phyloP scores from a whole-genome alignment of 2,888 invertebrate genomes.

The Ectemnius lituratus region DNA sequence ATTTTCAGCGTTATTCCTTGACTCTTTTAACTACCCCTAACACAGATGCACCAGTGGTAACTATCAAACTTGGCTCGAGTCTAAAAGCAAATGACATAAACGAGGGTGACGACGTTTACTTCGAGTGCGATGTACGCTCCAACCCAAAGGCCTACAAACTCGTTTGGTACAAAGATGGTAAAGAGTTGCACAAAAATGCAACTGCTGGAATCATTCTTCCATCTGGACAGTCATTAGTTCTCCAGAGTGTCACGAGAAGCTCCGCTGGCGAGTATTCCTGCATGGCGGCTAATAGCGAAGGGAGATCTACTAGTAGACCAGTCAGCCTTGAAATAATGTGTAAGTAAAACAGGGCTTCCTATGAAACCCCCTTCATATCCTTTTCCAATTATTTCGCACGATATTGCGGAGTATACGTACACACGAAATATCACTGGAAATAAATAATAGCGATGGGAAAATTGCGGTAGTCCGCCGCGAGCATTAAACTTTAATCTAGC shows the following conservation, averaged over 20 bases:
- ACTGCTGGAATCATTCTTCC: conserved; percentile 90
- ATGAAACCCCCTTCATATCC: conserved; percentile 68
- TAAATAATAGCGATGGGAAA: background rate
- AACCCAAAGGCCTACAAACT: conserved; percentile 91
- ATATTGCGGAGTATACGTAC: background rate
- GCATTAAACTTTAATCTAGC: background rate
- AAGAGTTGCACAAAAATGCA: conserved; percentile 90
- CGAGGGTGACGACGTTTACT: conserved; percentile 93
- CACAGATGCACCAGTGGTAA: conserved; percentile 89
- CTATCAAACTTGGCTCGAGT: conserved; percentile 90
- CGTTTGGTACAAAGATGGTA: conserved; percentile 92
- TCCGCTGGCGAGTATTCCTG: conserved; percentile 94
- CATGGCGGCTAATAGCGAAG: conserved; percentile 91
- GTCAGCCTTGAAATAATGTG: conserved; percentile 72
- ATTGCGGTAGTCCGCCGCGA: background rate
- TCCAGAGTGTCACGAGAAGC: conserved; percentile 89
- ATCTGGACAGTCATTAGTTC: conserved; percentile 88
- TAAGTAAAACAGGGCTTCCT: conserved; percentile 57
- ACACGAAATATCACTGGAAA: background rate
- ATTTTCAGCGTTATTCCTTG: background rate
- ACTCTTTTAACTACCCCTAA: background rate
- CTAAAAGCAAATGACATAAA: conserved; percentile 92
- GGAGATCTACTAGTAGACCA: conserved; percentile 81
- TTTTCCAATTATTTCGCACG: background rate
- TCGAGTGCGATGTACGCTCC: conserved; percentile 90